A percentile compares a stretch with the other conserved stretches of the same genome.
Conservation (phyloP, 1,140 invertebrate genomes). For the Hycleus cichorii region DNA sequence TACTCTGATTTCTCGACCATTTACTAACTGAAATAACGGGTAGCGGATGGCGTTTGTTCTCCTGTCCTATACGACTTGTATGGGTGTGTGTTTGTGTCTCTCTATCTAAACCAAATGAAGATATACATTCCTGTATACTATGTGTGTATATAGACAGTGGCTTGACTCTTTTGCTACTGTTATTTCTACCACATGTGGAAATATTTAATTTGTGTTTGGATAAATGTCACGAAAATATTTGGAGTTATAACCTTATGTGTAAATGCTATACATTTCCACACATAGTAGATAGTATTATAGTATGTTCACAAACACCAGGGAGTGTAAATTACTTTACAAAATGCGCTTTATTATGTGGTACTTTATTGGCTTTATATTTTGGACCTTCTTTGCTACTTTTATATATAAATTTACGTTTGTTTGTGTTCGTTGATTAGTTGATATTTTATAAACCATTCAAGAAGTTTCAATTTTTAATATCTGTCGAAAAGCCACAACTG, state of each 20-base stretch:
- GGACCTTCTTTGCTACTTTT: not conserved
- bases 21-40: conserved; percentile 35
- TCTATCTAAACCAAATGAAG: conserved; percentile 28
- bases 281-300: not conserved
- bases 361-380: conserved; percentile 15
- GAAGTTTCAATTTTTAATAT: no score
- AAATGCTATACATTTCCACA: conserved; percentile 18
- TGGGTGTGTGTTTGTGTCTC: not conserved
- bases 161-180: conserved; percentile 11
- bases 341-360: conserved; percentile 10
- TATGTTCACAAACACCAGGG: conserved; percentile 1
- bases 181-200: conserved; percentile 35
- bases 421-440: not conserved
- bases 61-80: conserved; percentile 1
- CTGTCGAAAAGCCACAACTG: no score
- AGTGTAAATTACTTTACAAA: conserved; percentile 15
- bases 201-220: conserved; percentile 36
- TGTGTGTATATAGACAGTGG: no score
- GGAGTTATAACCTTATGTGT: conserved; percentile 21
- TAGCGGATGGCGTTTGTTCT: conserved; percentile 6
- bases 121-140: conserved; percentile 19
- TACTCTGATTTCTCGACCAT: conserved; percentile 37
- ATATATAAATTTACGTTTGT: not conserved
- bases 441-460: not conserved
- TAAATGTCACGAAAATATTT: conserved; percentile 33